Evolutionary conservation across 92 coral and sea anemone species (phyloP).

Genomic region (Virgularia gustaviana): DNA sequence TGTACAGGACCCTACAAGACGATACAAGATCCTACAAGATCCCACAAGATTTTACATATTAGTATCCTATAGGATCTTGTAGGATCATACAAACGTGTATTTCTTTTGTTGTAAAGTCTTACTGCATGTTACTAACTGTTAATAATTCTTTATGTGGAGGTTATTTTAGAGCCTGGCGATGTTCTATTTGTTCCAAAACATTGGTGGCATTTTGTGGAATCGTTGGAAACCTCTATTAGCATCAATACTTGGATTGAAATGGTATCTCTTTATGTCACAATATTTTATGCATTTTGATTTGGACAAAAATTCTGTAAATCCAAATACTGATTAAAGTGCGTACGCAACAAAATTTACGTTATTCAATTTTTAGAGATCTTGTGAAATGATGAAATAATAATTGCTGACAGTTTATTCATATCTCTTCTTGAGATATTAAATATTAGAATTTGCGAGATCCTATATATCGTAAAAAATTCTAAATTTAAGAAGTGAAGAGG

Average conservation of each 20-base stretch:
- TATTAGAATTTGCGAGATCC: too few relatives aligned
- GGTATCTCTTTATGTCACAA: constrained; percentile 52
- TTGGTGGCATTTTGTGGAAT: constrained; percentile 98
- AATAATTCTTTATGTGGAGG: constrained; percentile 53
- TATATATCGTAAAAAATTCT: too few relatives aligned
- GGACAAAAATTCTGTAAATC: neutral
- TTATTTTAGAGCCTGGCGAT: constrained; percentile 80
- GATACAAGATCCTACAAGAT: too few relatives aligned
- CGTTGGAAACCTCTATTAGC: constrained; percentile 81
- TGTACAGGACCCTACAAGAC: too few relatives aligned
- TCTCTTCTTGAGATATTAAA: too few relatives aligned
- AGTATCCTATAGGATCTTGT: too few relatives aligned
- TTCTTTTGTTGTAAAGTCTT: neutral
- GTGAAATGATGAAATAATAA: neutral
- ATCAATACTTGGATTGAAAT: constrained; percentile 94
- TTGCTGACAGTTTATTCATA: too few relatives aligned
- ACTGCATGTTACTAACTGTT: neutral
- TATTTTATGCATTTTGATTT: neutral
- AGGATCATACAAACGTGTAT: too few relatives aligned
- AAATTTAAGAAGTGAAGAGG: too few relatives aligned
- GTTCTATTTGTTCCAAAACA: constrained; percentile 89
- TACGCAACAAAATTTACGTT: neutral
- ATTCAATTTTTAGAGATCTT: neutral
- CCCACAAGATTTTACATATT: too few relatives aligned
- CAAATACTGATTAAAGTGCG: neutral